These are phyloP conservation scores for Neoniphon sammara DNA, from an alignment of 2,797 vertebrate genomes.

Conservation along the genomic window DNA sequence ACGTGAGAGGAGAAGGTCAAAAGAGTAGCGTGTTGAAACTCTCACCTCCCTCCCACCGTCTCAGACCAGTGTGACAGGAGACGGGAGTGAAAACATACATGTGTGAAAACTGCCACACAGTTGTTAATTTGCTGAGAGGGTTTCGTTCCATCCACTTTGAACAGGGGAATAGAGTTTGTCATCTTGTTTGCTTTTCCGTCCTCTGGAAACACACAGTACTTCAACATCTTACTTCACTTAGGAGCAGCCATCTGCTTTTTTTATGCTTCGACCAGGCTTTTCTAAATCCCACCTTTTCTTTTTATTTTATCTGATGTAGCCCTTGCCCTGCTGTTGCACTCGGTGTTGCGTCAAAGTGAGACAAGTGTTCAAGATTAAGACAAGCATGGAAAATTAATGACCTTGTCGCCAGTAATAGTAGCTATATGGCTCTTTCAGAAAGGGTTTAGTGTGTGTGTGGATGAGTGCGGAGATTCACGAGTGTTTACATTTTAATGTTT, in stretches of 20 bases:
- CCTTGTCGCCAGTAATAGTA: conserved; percentile 23
- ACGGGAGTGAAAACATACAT: conserved; percentile 52
- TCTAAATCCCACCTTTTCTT: conserved; percentile 4
- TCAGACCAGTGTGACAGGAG: conserved; percentile 45
- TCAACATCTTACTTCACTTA: conserved; percentile 27
- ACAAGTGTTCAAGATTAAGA: conserved; percentile 19
- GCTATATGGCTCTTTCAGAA: neutral
- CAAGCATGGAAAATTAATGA: conserved; percentile 51
- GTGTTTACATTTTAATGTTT: conserved; percentile 38
- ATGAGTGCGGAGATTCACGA: conserved; percentile 5
- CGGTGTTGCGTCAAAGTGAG: conserved; percentile 17
- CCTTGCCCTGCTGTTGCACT: conserved; percentile 1
- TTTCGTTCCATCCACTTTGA: conserved; percentile 42
- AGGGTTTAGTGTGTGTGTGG: neutral
- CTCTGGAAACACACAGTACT: conserved; percentile 9
- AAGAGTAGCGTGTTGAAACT: conserved; percentile 51
- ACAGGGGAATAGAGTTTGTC: conserved; percentile 35
- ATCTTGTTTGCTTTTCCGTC: conserved; percentile 25
- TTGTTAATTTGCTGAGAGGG: conserved; percentile 67
- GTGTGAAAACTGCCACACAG: conserved; percentile 60
- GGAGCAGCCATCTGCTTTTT: conserved; percentile 4
- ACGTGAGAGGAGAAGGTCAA: conserved; percentile 48
- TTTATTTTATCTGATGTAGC: conserved; percentile 26
- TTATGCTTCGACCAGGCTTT: conserved; percentile 13
- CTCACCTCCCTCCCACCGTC: conserved; percentile 54